phyloP scores from a whole-genome alignment of 2,113 vertebrate species.

The Smithornis capensis region DNA sequence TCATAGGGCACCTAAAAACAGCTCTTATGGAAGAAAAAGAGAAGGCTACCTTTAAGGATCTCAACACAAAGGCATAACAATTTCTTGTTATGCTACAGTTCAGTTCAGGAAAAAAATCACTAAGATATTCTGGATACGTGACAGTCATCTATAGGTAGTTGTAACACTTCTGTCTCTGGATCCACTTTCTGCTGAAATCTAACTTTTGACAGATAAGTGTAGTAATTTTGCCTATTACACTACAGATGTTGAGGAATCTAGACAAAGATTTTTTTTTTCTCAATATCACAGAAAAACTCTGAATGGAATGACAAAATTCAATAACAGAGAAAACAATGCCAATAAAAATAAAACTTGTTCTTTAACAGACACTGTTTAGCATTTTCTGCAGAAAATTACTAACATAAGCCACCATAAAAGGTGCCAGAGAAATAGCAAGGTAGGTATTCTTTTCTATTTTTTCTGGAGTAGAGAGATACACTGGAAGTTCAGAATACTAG shows the following conservation, averaged over 20 bases:
- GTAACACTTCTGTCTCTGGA: too few relatives aligned
- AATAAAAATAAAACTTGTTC: neutral
- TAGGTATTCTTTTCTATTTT: neutral
- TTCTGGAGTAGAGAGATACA: neutral
- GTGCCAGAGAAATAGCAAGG: neutral
- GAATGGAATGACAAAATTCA: neutral
- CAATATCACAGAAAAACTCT: neutral
- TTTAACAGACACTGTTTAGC: neutral
- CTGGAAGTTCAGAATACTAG: neutral
- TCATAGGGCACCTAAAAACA: neutral
- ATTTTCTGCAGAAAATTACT: neutral
- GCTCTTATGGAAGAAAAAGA: neutral
- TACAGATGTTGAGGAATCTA: neutral
- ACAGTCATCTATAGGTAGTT: too few relatives aligned
- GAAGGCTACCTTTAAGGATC: neutral
- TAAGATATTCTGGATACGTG: too few relatives aligned
- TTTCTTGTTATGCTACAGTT: neutral
- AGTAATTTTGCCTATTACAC: neutral
- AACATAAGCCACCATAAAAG: neutral
- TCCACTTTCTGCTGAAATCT: neutral
- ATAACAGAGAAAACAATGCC: neutral
- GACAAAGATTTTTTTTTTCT: neutral
- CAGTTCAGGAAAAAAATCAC: too few relatives aligned
- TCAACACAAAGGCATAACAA: neutral
- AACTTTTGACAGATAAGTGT: neutral